Evolutionary conservation across 2,113 vertebrate species (phyloP).

Genomic region (Aegithalos caudatus): DNA sequence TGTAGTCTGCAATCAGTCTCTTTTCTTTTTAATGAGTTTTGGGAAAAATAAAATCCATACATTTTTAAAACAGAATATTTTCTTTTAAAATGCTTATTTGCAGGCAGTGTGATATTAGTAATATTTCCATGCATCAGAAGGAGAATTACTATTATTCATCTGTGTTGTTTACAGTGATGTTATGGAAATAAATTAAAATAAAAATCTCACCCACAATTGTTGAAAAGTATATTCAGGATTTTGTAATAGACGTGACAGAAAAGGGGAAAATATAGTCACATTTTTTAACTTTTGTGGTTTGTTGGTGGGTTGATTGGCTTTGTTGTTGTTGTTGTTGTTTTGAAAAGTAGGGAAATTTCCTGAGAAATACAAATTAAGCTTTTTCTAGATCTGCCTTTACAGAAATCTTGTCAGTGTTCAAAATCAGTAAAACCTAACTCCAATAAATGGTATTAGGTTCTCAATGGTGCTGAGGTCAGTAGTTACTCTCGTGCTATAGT

Average conservation of each 20-base stretch:
- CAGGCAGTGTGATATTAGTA: background rate
- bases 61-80: background rate
- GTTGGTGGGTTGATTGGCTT: background rate
- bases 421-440: slow-evolving; percentile 46
- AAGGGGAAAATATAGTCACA: background rate
- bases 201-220: background rate
- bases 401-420: slow-evolving; percentile 8
- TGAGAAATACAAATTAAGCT: background rate
- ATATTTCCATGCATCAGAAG: background rate
- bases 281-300: background rate
- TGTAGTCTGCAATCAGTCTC: background rate
- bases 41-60: background rate
- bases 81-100: background rate
- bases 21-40: background rate
- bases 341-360: background rate
- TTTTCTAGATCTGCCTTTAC: background rate
- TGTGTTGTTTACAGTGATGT: background rate
- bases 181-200: background rate
- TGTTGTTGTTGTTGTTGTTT: background rate
- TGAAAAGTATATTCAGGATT: background rate
- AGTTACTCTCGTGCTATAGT: slow-evolving; percentile 45
- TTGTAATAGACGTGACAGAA: background rate
- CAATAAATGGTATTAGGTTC: background rate
- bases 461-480: slow-evolving; percentile 58
- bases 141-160: background rate